A percentile compares a stretch with the other conserved stretches of the same genome.
Conservation (phyloP, 2,888 invertebrate species). For the Zele albiditarsus region DNA sequence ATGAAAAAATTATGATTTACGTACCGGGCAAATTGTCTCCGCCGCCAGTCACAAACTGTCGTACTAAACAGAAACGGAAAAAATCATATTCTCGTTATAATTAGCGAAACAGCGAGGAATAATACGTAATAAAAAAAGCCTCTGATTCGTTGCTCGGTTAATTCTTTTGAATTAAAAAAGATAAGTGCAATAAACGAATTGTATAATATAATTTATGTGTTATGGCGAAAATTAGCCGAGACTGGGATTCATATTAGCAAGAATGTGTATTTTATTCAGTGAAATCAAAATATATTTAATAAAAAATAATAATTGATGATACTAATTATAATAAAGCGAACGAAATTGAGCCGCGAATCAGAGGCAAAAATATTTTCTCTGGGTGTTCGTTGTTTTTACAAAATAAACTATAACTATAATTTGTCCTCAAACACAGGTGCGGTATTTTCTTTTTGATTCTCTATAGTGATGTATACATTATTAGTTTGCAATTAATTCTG, state of each 20-base stretch:
- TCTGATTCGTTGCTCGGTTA: conserved; percentile 52
- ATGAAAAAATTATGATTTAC: conserved; percentile 72
- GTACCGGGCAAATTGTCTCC: conserved; percentile 76
- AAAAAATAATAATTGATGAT: conserved; percentile 23
- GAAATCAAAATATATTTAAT: neutral
- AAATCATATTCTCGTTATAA: conserved; percentile 71
- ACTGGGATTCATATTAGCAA: neutral
- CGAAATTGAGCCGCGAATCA: conserved; percentile 55
- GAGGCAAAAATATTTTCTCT: conserved; percentile 59
- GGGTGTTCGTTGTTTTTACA: neutral
- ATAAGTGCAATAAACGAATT: conserved; percentile 33
- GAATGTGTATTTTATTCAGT: neutral
- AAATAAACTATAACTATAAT: conserved; percentile 58
- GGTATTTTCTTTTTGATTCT: conserved; percentile 34
- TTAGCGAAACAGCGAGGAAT: conserved; percentile 61
- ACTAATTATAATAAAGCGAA: conserved; percentile 6
- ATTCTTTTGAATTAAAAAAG: conserved; percentile 38
- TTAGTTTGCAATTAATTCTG: neutral
- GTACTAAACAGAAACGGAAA: conserved; percentile 74
- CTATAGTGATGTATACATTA: conserved; percentile 23
- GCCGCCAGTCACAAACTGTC: conserved; percentile 74
- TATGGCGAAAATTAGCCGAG: conserved; percentile 5
- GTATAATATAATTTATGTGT: conserved; percentile 13
- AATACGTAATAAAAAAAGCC: conserved; percentile 54
- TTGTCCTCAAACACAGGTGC: conserved; percentile 52